Conservation (phyloP, 2,888 invertebrate species). For the Pteria penguin region DNA sequence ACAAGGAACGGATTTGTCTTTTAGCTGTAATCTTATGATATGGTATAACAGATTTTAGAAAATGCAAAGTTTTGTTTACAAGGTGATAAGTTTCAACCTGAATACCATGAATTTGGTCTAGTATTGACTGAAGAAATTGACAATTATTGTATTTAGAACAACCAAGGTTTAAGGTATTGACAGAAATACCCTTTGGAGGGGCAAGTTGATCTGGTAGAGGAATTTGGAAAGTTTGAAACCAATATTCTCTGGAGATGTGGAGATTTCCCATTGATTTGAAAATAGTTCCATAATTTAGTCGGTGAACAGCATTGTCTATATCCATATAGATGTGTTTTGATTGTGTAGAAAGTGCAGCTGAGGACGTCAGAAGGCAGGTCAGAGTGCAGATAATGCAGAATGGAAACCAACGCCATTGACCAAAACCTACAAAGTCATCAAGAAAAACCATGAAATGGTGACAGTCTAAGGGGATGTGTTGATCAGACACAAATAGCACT, state of each 20-base stretch:
- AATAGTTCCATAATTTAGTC: background rate
- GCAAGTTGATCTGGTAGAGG: background rate
- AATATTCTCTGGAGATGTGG: constrained; percentile 1
- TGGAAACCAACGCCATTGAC: constrained; percentile 6
- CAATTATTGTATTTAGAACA: background rate
- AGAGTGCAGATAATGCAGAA: constrained; percentile 6
- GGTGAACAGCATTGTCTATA: background rate
- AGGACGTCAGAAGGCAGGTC: constrained; percentile 5
- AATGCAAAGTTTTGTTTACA: no score
- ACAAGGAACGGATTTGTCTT: no score
- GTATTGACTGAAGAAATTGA: constrained; percentile 6
- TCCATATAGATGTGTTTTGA: background rate
- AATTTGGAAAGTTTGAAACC: background rate
- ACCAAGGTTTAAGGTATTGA: background rate
- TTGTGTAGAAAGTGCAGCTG: background rate
- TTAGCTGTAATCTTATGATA: no score
- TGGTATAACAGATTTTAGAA: no score
- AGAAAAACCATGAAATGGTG: no score
- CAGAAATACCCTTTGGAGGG: background rate
- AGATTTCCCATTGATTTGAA: constrained; percentile 7
- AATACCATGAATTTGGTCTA: no score
- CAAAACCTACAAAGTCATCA: no score
- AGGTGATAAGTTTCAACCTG: no score
- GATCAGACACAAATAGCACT: constrained; percentile 7
- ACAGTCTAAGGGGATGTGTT: no score